phyloP scores from a whole-genome alignment of 1,140 invertebrate species.

The Triops cancriformis region DNA sequence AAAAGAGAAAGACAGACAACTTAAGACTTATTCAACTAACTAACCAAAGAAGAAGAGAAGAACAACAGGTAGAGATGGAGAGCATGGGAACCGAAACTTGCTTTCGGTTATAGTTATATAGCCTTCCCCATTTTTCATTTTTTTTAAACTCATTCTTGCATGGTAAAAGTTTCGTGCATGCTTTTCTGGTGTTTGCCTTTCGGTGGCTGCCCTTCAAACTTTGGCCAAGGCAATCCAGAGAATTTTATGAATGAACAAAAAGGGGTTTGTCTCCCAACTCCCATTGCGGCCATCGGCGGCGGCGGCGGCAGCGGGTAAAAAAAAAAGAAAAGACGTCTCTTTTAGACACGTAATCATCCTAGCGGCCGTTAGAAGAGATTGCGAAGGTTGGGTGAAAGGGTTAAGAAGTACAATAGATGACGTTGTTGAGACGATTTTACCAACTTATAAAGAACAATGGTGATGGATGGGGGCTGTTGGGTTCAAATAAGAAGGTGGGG shows the following conservation, averaged over 20 bases:
- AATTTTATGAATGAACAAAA: conserved; percentile 8
- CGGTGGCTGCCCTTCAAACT: background rate
- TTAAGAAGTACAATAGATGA: background rate
- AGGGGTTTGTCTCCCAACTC: background rate
- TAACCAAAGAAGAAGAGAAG: background rate
- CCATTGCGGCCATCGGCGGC: background rate
- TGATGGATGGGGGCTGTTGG: conserved; percentile 6
- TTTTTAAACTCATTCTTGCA: background rate
- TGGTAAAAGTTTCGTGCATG: background rate
- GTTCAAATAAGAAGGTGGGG: background rate
- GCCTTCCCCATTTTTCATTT: background rate
- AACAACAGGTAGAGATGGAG: background rate
- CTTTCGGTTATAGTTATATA: background rate
- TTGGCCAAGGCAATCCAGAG: background rate
- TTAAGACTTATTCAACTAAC: conserved; percentile 14
- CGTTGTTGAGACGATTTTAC: background rate
- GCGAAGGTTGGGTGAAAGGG: background rate
- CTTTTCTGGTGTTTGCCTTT: background rate
- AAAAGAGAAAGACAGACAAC: background rate
- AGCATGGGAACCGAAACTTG: conserved; percentile 9
- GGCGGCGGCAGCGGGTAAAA: too few relatives aligned
- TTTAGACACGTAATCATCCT: background rate
- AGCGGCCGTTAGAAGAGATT: background rate
- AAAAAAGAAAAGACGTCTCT: too few relatives aligned
- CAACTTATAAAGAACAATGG: background rate